These are phyloP conservation scores for Meloidogyne hapla DNA, from an alignment of 1,140 invertebrate genomes.

Conservation along the genomic window DNA sequence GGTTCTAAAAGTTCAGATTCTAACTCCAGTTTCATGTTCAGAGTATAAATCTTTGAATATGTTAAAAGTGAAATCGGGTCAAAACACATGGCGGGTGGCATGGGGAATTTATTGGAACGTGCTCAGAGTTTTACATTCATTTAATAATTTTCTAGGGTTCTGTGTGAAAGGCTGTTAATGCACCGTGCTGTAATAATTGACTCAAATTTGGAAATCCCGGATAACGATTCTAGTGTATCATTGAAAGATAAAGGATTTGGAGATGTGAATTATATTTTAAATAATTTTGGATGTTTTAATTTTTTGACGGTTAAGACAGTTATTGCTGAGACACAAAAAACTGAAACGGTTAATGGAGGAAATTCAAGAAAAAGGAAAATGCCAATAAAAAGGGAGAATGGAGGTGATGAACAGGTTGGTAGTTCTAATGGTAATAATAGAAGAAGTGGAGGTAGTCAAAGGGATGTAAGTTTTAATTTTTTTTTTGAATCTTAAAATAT, in stretches of 20 bases:
- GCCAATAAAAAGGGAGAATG: not conserved
- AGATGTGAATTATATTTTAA: not conserved
- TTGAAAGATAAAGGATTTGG: not conserved
- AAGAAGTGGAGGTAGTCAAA: not conserved
- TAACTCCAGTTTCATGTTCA: no score
- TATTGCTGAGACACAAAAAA: not conserved
- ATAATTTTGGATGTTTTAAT: constrained; percentile 6
- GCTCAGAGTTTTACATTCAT: no score
- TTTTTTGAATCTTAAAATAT: not conserved
- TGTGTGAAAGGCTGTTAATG: constrained; percentile 28
- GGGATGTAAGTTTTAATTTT: not conserved
- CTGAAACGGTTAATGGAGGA: not conserved
- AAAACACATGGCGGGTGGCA: no score
- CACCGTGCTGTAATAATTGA: constrained; percentile 29
- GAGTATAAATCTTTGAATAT: no score
- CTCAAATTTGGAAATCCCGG: constrained; percentile 38
- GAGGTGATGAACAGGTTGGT: not conserved
- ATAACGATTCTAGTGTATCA: constrained; percentile 24
- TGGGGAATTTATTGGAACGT: no score
- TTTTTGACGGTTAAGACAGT: not conserved
- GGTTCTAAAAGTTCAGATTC: no score
- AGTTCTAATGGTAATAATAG: not conserved
- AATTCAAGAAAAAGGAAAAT: constrained; percentile 8
- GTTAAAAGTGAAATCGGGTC: no score
- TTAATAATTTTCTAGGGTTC: not conserved